Percentiles rank a stretch among this genome's conserved stretches.
These are phyloP conservation scores for Masnerella sp. DNA, from an alignment of 2,888 invertebrate species.

Conservation along the genomic window DNA sequence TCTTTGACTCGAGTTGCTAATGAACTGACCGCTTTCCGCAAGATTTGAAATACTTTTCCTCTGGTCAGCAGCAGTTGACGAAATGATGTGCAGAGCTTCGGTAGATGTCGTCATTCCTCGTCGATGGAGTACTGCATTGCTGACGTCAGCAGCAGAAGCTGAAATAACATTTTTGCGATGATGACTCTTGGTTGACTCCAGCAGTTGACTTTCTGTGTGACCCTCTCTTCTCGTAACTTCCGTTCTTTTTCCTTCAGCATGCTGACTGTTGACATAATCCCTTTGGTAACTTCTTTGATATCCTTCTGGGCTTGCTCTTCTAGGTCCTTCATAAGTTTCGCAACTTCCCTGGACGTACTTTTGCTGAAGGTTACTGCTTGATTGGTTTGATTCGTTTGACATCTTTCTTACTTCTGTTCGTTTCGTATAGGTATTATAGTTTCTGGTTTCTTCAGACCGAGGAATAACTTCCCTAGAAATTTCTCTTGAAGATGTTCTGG, in stretches of 20 bases:
- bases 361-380: conserved; percentile 75
- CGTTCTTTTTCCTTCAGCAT: conserved; percentile 61
- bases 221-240: conserved; percentile 48
- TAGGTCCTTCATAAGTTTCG: conserved; percentile 61
- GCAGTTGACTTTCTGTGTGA: conserved; percentile 72
- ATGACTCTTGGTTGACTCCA: conserved; percentile 76
- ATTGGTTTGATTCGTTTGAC: conserved; percentile 77
- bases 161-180: conserved; percentile 87
- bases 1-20: conserved; percentile 83
- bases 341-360: conserved; percentile 75
- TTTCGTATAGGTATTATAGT: conserved; percentile 79
- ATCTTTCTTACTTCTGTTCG: conserved; percentile 70
- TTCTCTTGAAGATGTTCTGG: conserved; percentile 79
- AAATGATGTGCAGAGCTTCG: conserved; percentile 85
- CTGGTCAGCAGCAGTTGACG: conserved; percentile 86
- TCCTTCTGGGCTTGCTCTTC: conserved; percentile 26
- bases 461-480: conserved; percentile 80
- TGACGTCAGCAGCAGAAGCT: conserved; percentile 84
- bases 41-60: conserved; percentile 89
- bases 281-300: conserved; percentile 62
- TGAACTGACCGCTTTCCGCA: conserved; percentile 85
- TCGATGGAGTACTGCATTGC: conserved; percentile 88
- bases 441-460: conserved; percentile 79
- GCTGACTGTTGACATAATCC: conserved; percentile 70
- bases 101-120: conserved; percentile 84